phyloP scores from a whole-genome alignment of 2,888 invertebrate genomes.

The Leucoptera coffeella region DNA sequence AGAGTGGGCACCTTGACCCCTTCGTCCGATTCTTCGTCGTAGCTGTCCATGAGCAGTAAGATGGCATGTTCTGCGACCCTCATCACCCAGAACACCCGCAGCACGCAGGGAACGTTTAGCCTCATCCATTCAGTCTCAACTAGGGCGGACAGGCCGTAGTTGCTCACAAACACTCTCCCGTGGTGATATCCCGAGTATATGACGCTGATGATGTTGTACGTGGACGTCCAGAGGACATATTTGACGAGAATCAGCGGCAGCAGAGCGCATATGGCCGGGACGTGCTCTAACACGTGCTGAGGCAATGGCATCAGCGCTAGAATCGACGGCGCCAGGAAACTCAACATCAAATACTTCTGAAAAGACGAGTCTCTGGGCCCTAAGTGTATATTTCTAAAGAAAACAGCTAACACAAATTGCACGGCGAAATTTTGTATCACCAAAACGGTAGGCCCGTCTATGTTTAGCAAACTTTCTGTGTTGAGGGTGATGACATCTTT shows the following conservation, averaged over 20 bases:
- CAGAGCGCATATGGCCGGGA: slow-evolving; percentile 67
- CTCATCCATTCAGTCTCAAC: slow-evolving; percentile 88
- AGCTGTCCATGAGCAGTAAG: slow-evolving; percentile 40
- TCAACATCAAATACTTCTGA: slow-evolving; percentile 59
- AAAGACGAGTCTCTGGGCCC: slow-evolving; percentile 57
- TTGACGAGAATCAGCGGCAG: slow-evolving; percentile 69
- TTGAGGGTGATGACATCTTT: slow-evolving; percentile 68
- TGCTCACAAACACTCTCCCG: slow-evolving; percentile 66
- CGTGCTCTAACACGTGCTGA: slow-evolving; percentile 57
- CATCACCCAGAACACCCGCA: slow-evolving; percentile 83
- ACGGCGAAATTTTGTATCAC: slow-evolving; percentile 65
- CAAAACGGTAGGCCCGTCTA: slow-evolving; percentile 58
- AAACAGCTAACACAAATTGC: slow-evolving; percentile 62
- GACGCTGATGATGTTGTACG: slow-evolving; percentile 62
- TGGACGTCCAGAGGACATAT: slow-evolving; percentile 68
- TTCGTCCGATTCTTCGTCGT: slow-evolving; percentile 39
- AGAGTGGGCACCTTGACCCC: slow-evolving; percentile 41
- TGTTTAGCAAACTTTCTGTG: slow-evolving; percentile 56
- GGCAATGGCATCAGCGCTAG: slow-evolving; percentile 63
- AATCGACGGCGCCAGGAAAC: slow-evolving; percentile 67
- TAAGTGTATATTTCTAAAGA: slow-evolving; percentile 66
- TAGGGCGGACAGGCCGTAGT: slow-evolving; percentile 80
- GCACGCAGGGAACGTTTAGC: slow-evolving; percentile 80
- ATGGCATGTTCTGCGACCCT: slow-evolving; percentile 64
- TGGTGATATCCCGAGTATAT: slow-evolving; percentile 68